phyloP scores from a whole-genome alignment of 2,113 vertebrate genomes.

The Mirza zaza region DNA sequence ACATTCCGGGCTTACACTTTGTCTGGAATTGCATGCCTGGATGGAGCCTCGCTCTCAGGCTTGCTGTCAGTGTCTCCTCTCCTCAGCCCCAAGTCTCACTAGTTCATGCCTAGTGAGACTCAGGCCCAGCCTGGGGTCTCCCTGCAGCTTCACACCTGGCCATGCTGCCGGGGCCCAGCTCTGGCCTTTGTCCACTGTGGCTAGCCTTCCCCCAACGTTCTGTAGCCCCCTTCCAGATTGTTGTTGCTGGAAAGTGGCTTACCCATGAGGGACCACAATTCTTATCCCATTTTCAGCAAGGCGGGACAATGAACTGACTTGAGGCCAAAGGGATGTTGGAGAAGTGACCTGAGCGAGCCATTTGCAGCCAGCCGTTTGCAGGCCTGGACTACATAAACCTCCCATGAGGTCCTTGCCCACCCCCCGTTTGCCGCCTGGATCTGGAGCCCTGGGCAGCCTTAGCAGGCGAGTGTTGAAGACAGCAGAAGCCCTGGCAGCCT shows the following conservation, averaged over 20 bases:
- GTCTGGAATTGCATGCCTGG: neutral
- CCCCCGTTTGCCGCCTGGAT: neutral
- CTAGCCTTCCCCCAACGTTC: neutral
- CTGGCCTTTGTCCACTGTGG: neutral
- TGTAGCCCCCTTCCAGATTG: neutral
- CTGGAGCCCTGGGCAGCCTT: neutral
- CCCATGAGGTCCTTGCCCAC: neutral
- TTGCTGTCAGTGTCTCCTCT: neutral
- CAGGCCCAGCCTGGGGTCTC: accelerated
- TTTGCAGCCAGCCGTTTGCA: neutral
- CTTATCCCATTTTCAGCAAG: neutral
- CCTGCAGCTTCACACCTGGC: too few relatives aligned
- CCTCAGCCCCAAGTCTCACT: neutral
- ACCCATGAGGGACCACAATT: neutral
- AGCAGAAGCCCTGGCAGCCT: neutral
- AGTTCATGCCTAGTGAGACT: neutral
- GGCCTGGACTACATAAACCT: neutral
- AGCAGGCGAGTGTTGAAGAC: neutral
- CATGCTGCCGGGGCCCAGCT: too few relatives aligned
- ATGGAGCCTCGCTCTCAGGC: neutral
- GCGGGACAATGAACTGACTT: neutral
- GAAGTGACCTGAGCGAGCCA: neutral
- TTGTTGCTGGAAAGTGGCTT: neutral
- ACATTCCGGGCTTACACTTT: accelerated
- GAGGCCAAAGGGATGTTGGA: neutral